Evolutionary conservation across 2,888 invertebrate species (phyloP).

Genomic region (Dryomyza anilis): DNA sequence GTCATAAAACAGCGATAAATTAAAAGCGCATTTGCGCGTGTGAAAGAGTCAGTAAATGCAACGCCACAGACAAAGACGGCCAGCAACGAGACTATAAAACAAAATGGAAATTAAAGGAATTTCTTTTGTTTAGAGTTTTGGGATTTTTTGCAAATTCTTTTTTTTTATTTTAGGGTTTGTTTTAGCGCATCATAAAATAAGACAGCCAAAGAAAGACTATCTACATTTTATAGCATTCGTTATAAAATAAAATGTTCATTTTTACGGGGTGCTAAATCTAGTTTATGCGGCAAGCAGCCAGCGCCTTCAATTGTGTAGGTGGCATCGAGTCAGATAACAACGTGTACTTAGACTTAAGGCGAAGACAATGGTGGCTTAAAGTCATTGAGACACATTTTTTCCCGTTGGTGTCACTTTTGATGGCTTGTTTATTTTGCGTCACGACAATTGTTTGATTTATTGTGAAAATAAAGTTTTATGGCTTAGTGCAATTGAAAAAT

Average conservation of each 20-base stretch:
- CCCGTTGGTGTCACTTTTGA: background rate
- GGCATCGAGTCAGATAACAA: too few species aligned
- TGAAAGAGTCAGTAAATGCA: background rate
- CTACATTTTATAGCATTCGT: background rate
- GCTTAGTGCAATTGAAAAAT: too few species aligned
- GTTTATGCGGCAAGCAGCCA: conserved; percentile 11
- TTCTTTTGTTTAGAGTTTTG: background rate
- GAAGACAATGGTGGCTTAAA: background rate
- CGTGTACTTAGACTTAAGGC: background rate
- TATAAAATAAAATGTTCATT: background rate
- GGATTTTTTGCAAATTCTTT: background rate
- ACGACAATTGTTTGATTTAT: too few species aligned
- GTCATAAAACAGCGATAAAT: conserved; percentile 1
- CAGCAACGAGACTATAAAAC: background rate
- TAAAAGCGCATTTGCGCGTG: background rate
- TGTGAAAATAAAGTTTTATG: too few species aligned
- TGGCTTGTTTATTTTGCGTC: too few species aligned
- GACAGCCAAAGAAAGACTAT: background rate
- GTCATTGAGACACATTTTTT: background rate
- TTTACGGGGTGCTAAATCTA: conserved; percentile 20
- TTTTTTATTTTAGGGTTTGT: background rate
- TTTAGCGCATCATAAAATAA: too few species aligned
- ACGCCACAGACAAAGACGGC: background rate
- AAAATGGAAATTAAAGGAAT: background rate
- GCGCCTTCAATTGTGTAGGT: too few species aligned